phyloP scores from a whole-genome alignment of 2,797 vertebrate species.

The Oophaga sylvatica region DNA sequence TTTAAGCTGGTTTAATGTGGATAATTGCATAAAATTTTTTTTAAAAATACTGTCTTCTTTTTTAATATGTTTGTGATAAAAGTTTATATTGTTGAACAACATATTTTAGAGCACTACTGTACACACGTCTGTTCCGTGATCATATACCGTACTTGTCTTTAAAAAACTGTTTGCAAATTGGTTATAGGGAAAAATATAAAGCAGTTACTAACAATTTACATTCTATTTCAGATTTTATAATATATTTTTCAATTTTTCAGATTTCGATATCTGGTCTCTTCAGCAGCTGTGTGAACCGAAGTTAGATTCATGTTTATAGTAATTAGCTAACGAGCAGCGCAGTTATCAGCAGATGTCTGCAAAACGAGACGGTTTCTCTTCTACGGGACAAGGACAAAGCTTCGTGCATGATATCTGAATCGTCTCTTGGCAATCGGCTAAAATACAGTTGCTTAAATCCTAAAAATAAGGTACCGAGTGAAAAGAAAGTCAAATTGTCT shows the following conservation, averaged over 20 bases:
- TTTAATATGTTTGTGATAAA: no score
- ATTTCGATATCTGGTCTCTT: neutral
- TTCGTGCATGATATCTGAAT: conserved; percentile 5
- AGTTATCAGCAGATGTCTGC: conserved; percentile 49
- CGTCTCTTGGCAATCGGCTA: conserved; percentile 25
- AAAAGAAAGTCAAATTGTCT: conserved; percentile 23
- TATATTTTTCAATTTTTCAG: neutral
- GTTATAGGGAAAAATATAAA: no score
- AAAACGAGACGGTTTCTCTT: conserved; percentile 17
- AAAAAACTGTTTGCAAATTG: no score
- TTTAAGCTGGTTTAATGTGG: no score
- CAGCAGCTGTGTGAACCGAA: neutral
- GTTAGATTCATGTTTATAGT: neutral
- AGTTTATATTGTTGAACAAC: no score
- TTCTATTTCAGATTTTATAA: neutral
- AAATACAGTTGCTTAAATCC: neutral
- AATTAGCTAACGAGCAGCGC: conserved; percentile 1
- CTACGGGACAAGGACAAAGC: conserved; percentile 35
- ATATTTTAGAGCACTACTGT: no score
- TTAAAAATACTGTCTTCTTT: no score
- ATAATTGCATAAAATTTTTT: no score
- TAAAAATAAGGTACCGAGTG: neutral
- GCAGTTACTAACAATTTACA: neutral
- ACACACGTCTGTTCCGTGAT: no score
- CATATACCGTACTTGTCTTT: no score